Base-by-base conservation (phyloP, 2,113 vertebrate genomes). In the Anolis sagrei region DNA sequence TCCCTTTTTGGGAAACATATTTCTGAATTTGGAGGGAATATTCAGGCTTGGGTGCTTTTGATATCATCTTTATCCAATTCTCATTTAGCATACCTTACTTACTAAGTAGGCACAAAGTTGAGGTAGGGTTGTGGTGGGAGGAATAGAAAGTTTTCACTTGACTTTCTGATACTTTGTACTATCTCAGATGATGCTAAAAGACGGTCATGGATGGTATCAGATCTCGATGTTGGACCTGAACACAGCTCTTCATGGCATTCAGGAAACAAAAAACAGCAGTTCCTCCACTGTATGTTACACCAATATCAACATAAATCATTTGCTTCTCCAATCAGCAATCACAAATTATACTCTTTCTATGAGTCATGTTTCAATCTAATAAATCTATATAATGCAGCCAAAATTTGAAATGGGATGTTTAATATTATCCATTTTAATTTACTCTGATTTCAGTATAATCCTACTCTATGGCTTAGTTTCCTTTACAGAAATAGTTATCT, bases 181-280 rank as follows among this genome's bases (percentile, higher is more conserved):
- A 78, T 85, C 82, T 32, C 79, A 92, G 88, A 80, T 91, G 76
- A 92, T 89, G 91, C 68, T 88, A 85, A 87, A 21, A 86, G 82
- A 62, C 70, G 86, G 79, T 79, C 21, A 5, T 93, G 92, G 85
- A 87, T 88, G 81, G 90, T 93, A 81, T 92, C 89, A 87, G 16
- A 92, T 75, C 86, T 93, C 84, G 87, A 93, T 89, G 0, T 89
- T 1, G 8, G 84, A 54, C 88, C 68, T 88, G 77, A 36, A 61
- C 32, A 6, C 7, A 18, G 85, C 64, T 88, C 29, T 76, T 91
- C 70, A 0, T 75, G 4, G 29, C 75, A 39, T 54, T 82, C 84
- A 64, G 70, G 76, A 88, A 79, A 79, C 75, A 54, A 18, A 89
- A 61, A 90, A 86, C 70, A 89, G 49, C 83, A 39, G 6, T 88